Evolutionary conservation across 2,113 vertebrate species (phyloP).

Genomic region (Callithrix jacchus): DNA sequence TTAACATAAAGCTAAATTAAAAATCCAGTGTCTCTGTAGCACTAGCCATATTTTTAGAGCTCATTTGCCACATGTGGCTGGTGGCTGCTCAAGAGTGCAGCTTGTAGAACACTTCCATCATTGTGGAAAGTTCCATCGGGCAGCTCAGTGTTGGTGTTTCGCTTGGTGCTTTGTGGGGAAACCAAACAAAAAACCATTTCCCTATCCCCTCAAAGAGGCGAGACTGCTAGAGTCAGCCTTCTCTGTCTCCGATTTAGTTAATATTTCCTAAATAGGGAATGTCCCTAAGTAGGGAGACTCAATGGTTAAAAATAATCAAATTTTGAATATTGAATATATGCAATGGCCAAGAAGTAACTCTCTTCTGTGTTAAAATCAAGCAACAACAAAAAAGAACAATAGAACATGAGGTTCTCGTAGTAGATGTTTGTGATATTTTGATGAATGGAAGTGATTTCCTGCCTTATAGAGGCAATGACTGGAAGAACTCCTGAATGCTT

Average conservation of each 20-base stretch:
- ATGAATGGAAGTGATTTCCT: background rate
- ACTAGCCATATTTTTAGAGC: background rate
- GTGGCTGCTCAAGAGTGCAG: background rate
- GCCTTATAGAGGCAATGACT: background rate
- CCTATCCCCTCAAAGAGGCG: background rate
- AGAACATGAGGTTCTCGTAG: background rate
- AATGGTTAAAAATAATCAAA: background rate
- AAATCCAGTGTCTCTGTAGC: background rate
- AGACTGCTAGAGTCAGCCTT: background rate
- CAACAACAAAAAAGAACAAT: background rate
- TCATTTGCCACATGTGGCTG: background rate
- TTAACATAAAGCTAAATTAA: background rate
- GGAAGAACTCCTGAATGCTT: background rate
- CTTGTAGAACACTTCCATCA: accelerated
- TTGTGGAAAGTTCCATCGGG: background rate
- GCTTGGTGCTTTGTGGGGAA: background rate
- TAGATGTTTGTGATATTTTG: background rate
- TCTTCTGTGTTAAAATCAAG: background rate
- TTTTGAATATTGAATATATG: background rate
- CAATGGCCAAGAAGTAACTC: background rate
- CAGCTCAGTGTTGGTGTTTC: background rate
- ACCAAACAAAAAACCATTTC: background rate
- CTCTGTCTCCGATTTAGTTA: background rate
- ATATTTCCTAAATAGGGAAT: background rate
- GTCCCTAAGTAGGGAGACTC: background rate